Evolutionary conservation across 2,113 vertebrate genomes (phyloP).

Genomic region (Hystrix brachyura): DNA sequence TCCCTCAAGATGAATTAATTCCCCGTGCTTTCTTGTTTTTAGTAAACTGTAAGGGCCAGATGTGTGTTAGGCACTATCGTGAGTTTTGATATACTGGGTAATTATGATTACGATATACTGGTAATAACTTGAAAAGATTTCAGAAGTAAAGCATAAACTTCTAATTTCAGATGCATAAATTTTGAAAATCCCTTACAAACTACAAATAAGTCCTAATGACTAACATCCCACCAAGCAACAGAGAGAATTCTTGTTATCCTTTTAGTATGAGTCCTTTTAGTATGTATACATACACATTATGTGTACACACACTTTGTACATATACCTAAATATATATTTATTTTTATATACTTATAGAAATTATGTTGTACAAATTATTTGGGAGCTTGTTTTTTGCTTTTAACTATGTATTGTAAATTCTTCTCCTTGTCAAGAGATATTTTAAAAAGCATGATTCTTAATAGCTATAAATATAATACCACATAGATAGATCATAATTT

Average conservation of each 20-base stretch:
- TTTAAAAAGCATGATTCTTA: not conserved
- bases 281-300: not conserved
- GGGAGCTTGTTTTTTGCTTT: conserved; percentile 16
- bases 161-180: conserved; percentile 50
- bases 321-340: conserved; percentile 4
- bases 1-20: not conserved
- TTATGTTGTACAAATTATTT: conserved; percentile 16
- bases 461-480: conserved; percentile 24
- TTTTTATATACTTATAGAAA: conserved; percentile 27
- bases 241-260: conserved; percentile 22
- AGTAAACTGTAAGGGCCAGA: not conserved
- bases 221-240: conserved; percentile 5
- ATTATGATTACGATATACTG: not conserved
- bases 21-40: not conserved
- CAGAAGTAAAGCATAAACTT: conserved; percentile 45
- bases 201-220: conserved; percentile 28
- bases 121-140: conserved; percentile 18
- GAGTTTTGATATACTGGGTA: not conserved
- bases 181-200: not conserved
- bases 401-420: not conserved
- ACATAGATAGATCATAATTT: not conserved
- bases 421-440: conserved; percentile 10
- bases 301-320: not conserved
- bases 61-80: not conserved
- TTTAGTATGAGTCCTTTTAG: conserved; percentile 44